Evolutionary conservation across 1,140 invertebrate species (phyloP), one percentile per base, ranked within the genome.

Genomic region (Zaprionus tsacasi): DNA sequence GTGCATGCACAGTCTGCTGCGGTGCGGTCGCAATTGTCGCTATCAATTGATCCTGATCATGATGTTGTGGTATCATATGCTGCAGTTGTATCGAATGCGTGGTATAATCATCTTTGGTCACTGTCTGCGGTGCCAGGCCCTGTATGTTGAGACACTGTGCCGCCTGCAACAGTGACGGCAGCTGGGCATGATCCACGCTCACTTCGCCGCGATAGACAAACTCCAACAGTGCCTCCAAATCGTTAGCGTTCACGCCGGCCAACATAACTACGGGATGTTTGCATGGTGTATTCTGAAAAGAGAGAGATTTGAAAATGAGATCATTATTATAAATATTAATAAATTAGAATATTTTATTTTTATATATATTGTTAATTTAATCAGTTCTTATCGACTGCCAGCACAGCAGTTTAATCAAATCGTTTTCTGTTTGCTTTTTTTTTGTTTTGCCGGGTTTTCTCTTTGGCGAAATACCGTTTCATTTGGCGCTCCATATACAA

Each of bases 211-310:
- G 93, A 75, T 95, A 95, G 56, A 95, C 94, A 93, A 95, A 95
- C 91, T 95, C 94, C 64, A 95, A 79, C 45, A 95, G 79, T 45
- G 94, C 94, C 80, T 95, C 94, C 64, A 95, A 91, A 88, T 95
- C 95, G 78, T 94, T 93, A 27, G 95, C 94, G 65, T 93, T 94
- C 17, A 95, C 94, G 55, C 95, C 95, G 15, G 95, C 95, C 78
- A 95, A 87, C 94, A 95, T 94, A 2, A 95, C 94, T n/a, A 95
- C 94, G 60, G 95, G 95, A 93, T 95, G 95, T 75, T 95, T 93
- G 83, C 94, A 95, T 78, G 94, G 94, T 58, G 95, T 95, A 69
- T 94, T 95, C 95, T 95, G 25, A 36, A 0, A 0, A 30, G 50
- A 21, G 11, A 30, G 21, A 66, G 35, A 13, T 48, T 10, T 45